Conservation (phyloP, 1,140 invertebrate species). For the Drosophila seguyi region DNA sequence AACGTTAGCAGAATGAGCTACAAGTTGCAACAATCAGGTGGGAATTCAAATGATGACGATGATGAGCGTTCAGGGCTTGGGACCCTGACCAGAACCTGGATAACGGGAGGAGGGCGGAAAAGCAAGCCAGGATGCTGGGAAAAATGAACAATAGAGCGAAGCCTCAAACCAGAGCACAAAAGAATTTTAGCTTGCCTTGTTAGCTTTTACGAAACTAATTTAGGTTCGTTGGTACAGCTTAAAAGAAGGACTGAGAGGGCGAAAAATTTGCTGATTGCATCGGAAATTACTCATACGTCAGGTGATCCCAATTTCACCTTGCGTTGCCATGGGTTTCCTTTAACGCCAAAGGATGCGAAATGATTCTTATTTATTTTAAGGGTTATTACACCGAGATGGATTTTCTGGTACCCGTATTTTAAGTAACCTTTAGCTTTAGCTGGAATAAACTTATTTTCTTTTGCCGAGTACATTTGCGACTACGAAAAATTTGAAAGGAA, state of each 20-base stretch:
- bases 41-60: constrained; percentile 43
- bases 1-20: constrained; percentile 11
- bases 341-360: background rate
- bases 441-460: background rate
- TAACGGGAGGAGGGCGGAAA: background rate
- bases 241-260: background rate
- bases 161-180: constrained; percentile 20
- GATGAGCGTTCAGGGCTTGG: constrained; percentile 25
- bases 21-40: constrained; percentile 42
- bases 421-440: no score
- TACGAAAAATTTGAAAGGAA: background rate
- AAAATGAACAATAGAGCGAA: constrained; percentile 23
- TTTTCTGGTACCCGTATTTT: no score
- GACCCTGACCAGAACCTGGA: background rate
- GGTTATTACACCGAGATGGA: background rate
- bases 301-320: constrained; percentile 1
- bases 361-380: background rate
- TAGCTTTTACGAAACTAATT: constrained; percentile 53
- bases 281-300: constrained; percentile 19
- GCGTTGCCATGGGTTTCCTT: background rate
- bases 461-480: background rate
- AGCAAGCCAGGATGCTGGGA: background rate
- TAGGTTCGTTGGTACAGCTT: constrained; percentile 12
- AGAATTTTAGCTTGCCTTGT: constrained; percentile 31
- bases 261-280: constrained; percentile 21